These are phyloP conservation scores for Phenganax stokvisi DNA, from an alignment of 92 coral and sea anemone genomes.

Conservation along the genomic window DNA sequence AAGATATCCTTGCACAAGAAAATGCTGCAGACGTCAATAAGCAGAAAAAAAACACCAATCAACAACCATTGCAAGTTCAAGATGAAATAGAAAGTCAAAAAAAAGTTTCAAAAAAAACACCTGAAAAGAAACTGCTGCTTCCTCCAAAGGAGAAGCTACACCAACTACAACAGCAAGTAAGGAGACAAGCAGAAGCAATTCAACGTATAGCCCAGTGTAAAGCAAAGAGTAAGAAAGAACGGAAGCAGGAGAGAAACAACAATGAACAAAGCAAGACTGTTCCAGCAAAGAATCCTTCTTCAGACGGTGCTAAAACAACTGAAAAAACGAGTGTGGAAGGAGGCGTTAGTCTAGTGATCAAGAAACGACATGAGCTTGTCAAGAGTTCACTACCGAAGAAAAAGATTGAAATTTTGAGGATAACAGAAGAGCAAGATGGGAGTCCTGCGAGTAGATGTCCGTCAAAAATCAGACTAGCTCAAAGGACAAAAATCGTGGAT, in stretches of 20 bases:
- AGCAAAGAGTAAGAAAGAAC: not conserved
- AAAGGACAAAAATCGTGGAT: slow-evolving; percentile 14
- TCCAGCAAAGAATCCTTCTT: not conserved
- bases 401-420: not conserved
- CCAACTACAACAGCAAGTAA: slow-evolving; percentile 21
- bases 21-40: not conserved
- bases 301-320: not conserved
- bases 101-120: not conserved
- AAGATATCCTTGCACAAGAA: not conserved
- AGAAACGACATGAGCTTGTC: not conserved
- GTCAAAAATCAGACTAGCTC: slow-evolving; percentile 7
- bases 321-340: not conserved
- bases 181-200: slow-evolving; percentile 19
- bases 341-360: not conserved
- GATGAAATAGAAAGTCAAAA: not conserved
- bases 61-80: not conserved
- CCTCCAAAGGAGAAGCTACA: slow-evolving; percentile 19
- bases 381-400: not conserved
- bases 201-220: slow-evolving; percentile 3
- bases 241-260: not conserved
- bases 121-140: not conserved
- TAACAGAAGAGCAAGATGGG: not conserved
- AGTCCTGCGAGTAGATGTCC: not conserved
- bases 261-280: not conserved
- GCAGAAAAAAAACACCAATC: not conserved